phyloP scores from a whole-genome alignment of 2,888 invertebrate species.

The Andrena chrysosceles region DNA sequence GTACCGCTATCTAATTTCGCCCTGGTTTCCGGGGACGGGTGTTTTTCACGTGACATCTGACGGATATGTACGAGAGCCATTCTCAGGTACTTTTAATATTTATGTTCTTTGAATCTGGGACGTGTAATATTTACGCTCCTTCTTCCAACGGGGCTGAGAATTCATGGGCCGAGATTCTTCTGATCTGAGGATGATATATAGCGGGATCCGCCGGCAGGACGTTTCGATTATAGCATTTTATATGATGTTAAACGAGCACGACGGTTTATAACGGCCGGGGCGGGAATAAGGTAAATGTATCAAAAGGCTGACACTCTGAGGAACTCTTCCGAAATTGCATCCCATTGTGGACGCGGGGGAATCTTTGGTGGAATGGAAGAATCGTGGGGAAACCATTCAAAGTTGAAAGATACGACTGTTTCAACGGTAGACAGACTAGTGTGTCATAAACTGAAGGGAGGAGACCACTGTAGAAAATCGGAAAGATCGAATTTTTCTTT shows the following conservation, averaged over 20 bases:
- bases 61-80: conserved; percentile 59
- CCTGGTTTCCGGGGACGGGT: conserved; percentile 46
- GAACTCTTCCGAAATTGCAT: conserved; percentile 2
- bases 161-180: conserved; percentile 59
- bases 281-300: conserved; percentile 12
- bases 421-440: too few species aligned
- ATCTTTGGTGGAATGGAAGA: neutral
- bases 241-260: conserved; percentile 38
- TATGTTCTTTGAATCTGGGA: conserved; percentile 56
- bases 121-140: conserved; percentile 58
- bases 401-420: too few species aligned
- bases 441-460: too few species aligned
- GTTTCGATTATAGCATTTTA: conserved; percentile 60
- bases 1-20: conserved; percentile 64
- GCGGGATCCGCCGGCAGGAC: conserved; percentile 32
- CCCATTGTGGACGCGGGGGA: neutral
- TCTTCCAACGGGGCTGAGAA: conserved; percentile 33
- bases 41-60: conserved; percentile 63
- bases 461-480: too few species aligned
- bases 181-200: conserved; percentile 50
- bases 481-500: too few species aligned
- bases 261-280: conserved; percentile 34
- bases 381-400: neutral
- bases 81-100: conserved; percentile 69
- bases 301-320: conserved; percentile 7